These are phyloP conservation scores for Hecatera dysodea DNA, from an alignment of 2,888 invertebrate species.

Conservation along the genomic window DNA sequence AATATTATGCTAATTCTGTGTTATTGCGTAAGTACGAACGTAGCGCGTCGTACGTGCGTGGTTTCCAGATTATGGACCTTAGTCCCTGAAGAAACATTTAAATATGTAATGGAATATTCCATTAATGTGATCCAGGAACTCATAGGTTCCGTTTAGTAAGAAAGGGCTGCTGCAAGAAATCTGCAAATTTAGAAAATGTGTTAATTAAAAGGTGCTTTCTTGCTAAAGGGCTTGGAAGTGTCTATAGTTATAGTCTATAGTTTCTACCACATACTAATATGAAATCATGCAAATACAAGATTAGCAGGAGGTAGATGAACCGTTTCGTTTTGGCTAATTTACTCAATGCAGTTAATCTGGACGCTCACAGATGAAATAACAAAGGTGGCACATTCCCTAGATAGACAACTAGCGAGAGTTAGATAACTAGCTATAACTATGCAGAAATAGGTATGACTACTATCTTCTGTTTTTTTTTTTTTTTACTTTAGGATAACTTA, in stretches of 20 bases:
- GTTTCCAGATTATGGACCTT: conserved; percentile 37
- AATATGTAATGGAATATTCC: conserved; percentile 8
- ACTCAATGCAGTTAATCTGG: no score
- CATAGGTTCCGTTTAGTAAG: neutral
- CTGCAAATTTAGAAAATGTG: neutral
- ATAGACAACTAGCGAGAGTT: no score
- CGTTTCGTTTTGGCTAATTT: no score
- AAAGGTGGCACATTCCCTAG: no score
- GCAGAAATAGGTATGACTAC: no score
- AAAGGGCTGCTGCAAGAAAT: neutral
- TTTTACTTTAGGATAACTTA: no score
- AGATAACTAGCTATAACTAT: no score
- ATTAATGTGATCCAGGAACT: neutral
- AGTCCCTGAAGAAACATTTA: neutral
- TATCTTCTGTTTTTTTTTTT: no score
- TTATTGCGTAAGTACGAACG: conserved; percentile 44
- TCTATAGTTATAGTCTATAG: neutral
- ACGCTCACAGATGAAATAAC: no score
- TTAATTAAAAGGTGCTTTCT: neutral
- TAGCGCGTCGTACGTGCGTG: conserved; percentile 24
- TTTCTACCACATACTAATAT: neutral
- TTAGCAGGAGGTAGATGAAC: no score
- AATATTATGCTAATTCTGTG: conserved; percentile 58
- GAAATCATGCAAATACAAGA: neutral
- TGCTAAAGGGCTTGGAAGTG: neutral